Evolutionary conservation across 2,888 invertebrate species (phyloP).

Genomic region (Erebia ligea): DNA sequence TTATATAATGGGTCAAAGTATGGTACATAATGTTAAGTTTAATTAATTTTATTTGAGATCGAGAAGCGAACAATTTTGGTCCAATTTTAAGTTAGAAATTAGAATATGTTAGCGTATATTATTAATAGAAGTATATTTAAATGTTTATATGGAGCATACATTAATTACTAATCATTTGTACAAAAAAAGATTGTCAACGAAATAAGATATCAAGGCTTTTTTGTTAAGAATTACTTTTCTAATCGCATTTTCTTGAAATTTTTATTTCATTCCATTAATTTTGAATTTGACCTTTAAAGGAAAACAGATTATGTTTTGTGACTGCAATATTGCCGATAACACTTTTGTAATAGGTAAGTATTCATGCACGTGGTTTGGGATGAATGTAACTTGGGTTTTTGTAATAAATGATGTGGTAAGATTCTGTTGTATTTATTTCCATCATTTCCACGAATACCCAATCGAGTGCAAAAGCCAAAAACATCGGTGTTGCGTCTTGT

Average conservation of each 20-base stretch:
- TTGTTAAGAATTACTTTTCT: not conserved
- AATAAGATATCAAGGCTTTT: constrained; percentile 1
- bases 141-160: not conserved
- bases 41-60: constrained; percentile 53
- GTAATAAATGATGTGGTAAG: constrained; percentile 54
- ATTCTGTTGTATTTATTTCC: constrained; percentile 3
- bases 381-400: constrained; percentile 76
- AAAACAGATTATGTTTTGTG: not conserved
- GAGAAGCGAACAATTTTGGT: constrained; percentile 57
- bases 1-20: constrained; percentile 46
- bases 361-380: constrained; percentile 79
- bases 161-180: not conserved
- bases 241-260: not conserved
- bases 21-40: constrained; percentile 47
- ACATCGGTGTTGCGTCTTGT: no score
- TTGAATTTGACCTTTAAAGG: constrained; percentile 26
- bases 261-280: constrained; percentile 7
- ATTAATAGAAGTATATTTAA: constrained; percentile 10
- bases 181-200: constrained; percentile 1
- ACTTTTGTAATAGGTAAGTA: constrained; percentile 55
- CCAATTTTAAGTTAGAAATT: constrained; percentile 67
- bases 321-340: constrained; percentile 44
- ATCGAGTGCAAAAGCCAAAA: no score
- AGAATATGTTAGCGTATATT: constrained; percentile 43
- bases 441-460: no score